Base-by-base conservation (phyloP, 1,140 invertebrate species). In the Cotesia glomerata region DNA sequence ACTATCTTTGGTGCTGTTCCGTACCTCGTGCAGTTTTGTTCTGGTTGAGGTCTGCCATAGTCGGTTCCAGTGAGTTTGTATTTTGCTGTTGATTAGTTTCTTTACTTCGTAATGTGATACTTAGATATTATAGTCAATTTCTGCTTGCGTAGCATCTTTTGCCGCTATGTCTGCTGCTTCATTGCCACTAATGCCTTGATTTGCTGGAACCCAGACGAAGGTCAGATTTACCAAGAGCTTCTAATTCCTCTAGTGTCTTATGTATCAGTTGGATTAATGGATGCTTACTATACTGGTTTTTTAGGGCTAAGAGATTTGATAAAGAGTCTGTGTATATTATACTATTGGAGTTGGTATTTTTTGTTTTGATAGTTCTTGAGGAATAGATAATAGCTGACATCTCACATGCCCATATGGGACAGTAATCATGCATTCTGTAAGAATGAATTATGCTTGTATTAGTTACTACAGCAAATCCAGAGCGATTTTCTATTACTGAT, bases 201-300 rank as follows among this genome's bases (percentile, higher is more conserved):
- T 61, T 14, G 69, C 16, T 1, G 69, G 61, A 11, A 71, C 36
- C 69, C 69, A 71, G n/a, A n/a, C n/a, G n/a, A n/a, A n/a, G n/a
- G n/a, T n/a, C n/a, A n/a, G n/a, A n/a, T n/a, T n/a, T n/a, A n/a
- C n/a, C n/a, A n/a, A n/a, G n/a, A n/a, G n/a, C n/a, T n/a, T n/a
- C n/a, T n/a, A n/a, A n/a, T n/a, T n/a, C n/a, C n/a, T n/a, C n/a
- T n/a, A n/a, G n/a, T n/a, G n/a, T n/a, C n/a, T n/a, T n/a, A n/a
- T n/a, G n/a, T n/a, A n/a, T n/a, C n/a, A n/a, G n/a, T n/a, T 39
- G 2, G 2, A 39, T 8, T 7, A 39, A 8, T 39, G 36, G 36
- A 8, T 39, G 1, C 5, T 1, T 39, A 8, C 9, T 39, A 8
- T 2, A 7, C 9, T 39, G 36, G 9, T 39, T 39, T 5, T 5